A percentile compares a stretch with the other conserved stretches of the same genome.
Conservation (phyloP, 1,140 invertebrate species). For the Drosophila pallidifrons region DNA sequence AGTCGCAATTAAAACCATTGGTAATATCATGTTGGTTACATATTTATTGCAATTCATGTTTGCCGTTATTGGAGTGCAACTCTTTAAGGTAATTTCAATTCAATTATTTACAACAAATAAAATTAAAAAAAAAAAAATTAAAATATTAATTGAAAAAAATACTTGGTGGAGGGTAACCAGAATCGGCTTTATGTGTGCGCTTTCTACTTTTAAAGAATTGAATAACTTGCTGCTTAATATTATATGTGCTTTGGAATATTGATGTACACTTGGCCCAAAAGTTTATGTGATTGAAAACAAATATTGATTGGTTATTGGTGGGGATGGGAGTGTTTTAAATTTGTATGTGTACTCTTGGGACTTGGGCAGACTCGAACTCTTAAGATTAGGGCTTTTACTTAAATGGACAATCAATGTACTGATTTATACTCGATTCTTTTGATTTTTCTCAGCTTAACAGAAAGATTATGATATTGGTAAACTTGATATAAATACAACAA, state of each 20-base stretch:
- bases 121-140: conserved; percentile 13
- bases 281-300: conserved; percentile 21
- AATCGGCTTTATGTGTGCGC: conserved; percentile 75
- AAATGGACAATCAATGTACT: not conserved
- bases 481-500: conserved; percentile 12
- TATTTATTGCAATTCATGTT: conserved; percentile 99
- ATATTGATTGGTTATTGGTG: conserved; percentile 19
- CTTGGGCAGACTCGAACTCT: not conserved
- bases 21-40: conserved; percentile 99
- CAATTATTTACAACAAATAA: conserved; percentile 57
- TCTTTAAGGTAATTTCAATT: conserved; percentile 96
- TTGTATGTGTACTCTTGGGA: not conserved
- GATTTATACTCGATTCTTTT: conserved; percentile 20
- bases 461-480: conserved; percentile 47
- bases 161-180: conserved; percentile 65
- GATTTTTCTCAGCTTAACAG: conserved; percentile 28
- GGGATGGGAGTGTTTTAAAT: not conserved
- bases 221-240: conserved; percentile 53
- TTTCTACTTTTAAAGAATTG: conserved; percentile 44
- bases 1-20: conserved; percentile 99
- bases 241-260: conserved; percentile 69
- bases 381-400: not conserved
- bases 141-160: not conserved
- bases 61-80: conserved; percentile 99
- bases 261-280: conserved; percentile 45